Evolutionary conservation across 2,113 vertebrate species (phyloP).

Genomic region (Phrynosoma platyrhinos): DNA sequence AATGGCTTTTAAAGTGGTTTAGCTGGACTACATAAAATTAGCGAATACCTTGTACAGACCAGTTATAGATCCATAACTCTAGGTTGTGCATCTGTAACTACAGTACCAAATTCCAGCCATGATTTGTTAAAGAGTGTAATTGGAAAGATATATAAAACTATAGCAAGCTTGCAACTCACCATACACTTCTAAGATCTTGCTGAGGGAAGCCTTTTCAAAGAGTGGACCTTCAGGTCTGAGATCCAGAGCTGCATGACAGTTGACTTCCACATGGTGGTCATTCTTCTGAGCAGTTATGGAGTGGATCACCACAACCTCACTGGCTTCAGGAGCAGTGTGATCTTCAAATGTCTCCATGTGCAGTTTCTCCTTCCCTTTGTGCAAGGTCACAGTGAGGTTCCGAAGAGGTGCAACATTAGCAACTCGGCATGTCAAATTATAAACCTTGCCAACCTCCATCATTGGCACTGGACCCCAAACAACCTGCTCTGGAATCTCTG

Average conservation of each 20-base stretch:
- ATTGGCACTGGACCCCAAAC: neutral
- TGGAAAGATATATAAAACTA: too few relatives aligned
- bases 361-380: constrained; percentile 75
- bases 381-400: constrained; percentile 83
- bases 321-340: constrained; percentile 60
- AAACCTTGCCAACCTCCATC: constrained; percentile 75
- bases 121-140: too few relatives aligned
- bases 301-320: constrained; percentile 68
- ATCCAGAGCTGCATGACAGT: constrained; percentile 82
- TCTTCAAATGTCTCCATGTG: constrained; percentile 81
- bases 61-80: too few relatives aligned
- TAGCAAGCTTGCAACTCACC: constrained; percentile 16
- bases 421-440: constrained; percentile 84
- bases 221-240: constrained; percentile 80
- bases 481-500: constrained; percentile 44
- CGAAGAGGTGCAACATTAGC: constrained; percentile 87
- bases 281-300: constrained; percentile 68
- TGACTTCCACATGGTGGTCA: constrained; percentile 79
- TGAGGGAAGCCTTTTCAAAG: neutral
- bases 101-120: too few relatives aligned
- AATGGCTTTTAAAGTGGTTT: too few relatives aligned
- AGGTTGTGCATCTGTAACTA: too few relatives aligned
- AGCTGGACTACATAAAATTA: too few relatives aligned
- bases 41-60: too few relatives aligned
- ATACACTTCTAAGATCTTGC: neutral